These are phyloP conservation scores for Odontomyia ornata DNA, from an alignment of 2,888 invertebrate genomes.

Conservation along the genomic window DNA sequence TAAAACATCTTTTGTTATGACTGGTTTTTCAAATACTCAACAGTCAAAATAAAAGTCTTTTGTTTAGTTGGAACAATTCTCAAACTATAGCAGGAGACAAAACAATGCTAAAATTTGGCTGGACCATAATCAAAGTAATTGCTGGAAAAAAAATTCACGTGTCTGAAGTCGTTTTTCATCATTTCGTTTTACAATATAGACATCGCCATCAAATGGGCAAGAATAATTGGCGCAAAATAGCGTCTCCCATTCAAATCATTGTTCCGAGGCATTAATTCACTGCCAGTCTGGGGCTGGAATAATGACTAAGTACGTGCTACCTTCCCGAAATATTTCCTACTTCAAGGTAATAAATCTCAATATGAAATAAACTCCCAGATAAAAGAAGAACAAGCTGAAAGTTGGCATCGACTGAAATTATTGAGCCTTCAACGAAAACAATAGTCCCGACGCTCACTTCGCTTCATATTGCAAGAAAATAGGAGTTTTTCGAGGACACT, in stretches of 20 bases:
- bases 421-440: conserved; percentile 43
- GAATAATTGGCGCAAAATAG: conserved; percentile 3
- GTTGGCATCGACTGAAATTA: conserved; percentile 26
- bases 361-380: conserved; percentile 2
- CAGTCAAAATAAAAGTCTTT: background rate
- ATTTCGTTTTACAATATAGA: background rate
- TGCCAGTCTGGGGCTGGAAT: background rate
- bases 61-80: background rate
- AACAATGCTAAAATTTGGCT: background rate
- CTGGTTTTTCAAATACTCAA: background rate
- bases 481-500: conserved; percentile 24
- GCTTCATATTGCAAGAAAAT: conserved; percentile 17
- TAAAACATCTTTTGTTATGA: too few species aligned
- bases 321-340: background rate
- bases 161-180: background rate
- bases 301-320: background rate
- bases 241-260: background rate
- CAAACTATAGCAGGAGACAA: background rate
- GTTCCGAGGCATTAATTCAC: background rate
- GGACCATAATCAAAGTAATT: background rate
- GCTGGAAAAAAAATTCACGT: background rate
- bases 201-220: background rate
- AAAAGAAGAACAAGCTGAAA: conserved; percentile 22
- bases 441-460: conserved; percentile 6
- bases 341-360: conserved; percentile 29